Conservation (phyloP, 2,797 vertebrate species). For the Falco biarmicus region DNA sequence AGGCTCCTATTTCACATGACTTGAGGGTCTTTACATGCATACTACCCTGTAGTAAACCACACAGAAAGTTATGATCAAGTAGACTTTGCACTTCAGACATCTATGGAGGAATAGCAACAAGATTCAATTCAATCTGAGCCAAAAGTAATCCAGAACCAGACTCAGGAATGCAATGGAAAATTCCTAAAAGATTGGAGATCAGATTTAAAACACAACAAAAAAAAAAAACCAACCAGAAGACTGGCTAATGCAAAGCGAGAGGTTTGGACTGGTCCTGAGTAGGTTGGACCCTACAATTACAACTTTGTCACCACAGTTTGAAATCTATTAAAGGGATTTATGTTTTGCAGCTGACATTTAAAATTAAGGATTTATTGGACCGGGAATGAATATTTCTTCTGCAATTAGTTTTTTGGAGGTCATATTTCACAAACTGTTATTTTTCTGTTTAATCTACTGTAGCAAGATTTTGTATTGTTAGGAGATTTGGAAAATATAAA, state of each 20-base stretch:
- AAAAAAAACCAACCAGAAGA: background rate
- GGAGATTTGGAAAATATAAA: slow-evolving; percentile 36
- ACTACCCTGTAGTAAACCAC: slow-evolving; percentile 50
- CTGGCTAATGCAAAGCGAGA: background rate
- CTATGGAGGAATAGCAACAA: slow-evolving; percentile 6
- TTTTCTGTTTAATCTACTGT: slow-evolving; percentile 67
- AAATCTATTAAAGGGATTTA: slow-evolving; percentile 75
- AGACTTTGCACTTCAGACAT: slow-evolving; percentile 33
- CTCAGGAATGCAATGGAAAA: slow-evolving; percentile 57
- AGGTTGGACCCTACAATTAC: slow-evolving; percentile 51
- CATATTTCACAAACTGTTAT: slow-evolving; percentile 71
- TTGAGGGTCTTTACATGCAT: slow-evolving; percentile 54
- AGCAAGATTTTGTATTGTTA: slow-evolving; percentile 45
- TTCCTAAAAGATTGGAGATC: background rate
- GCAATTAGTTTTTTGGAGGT: slow-evolving; percentile 76
- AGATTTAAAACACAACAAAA: slow-evolving; percentile 38
- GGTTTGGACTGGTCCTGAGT: slow-evolving; percentile 34
- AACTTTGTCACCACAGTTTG: slow-evolving; percentile 70
- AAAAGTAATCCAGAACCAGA: slow-evolving; percentile 39
- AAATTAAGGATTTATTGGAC: slow-evolving; percentile 76
- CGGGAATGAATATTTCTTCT: slow-evolving; percentile 72
- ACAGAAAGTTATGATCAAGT: slow-evolving; percentile 56
- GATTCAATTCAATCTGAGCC: slow-evolving; percentile 44
- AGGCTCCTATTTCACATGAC: slow-evolving; percentile 61
- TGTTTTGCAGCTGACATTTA: slow-evolving; percentile 75